A percentile compares a stretch with the other conserved stretches of the same genome.
These are phyloP conservation scores for Mallotus villosus DNA, from an alignment of 2,797 vertebrate genomes.

Conservation along the genomic window DNA sequence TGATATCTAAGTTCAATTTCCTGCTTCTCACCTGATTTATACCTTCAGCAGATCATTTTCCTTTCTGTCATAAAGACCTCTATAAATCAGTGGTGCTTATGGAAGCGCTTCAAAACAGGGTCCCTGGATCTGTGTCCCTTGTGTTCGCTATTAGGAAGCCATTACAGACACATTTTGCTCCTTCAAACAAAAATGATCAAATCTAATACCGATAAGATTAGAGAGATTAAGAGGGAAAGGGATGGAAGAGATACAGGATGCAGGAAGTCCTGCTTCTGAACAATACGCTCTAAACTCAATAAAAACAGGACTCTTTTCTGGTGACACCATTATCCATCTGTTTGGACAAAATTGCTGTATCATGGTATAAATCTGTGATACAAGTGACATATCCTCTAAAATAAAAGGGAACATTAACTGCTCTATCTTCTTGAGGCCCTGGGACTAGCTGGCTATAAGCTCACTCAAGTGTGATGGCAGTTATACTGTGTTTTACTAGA, in stretches of 20 bases:
- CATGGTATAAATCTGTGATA: conserved; percentile 99
- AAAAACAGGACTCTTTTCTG: conserved; percentile 93
- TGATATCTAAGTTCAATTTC: conserved; percentile 99
- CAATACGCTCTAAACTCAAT: conserved; percentile 99
- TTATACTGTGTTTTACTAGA: conserved; percentile 99
- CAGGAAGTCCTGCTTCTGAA: conserved; percentile 88
- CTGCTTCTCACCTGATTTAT: conserved; percentile 99
- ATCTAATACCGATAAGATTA: conserved; percentile 99
- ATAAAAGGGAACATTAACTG: conserved; percentile 99
- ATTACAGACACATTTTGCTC: conserved; percentile 99
- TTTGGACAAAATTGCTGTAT: conserved; percentile 99
- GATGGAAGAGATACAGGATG: conserved; percentile 88
- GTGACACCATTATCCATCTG: conserved; percentile 99
- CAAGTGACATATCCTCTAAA: conserved; percentile 99
- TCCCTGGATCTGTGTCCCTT: conserved; percentile 94
- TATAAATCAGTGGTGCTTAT: conserved; percentile 99
- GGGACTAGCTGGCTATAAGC: conserved; percentile 99
- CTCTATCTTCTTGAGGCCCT: conserved; percentile 99
- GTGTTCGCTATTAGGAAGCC: conserved; percentile 99
- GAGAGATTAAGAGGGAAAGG: conserved; percentile 98
- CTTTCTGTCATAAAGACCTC: conserved; percentile 99
- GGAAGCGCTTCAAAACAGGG: conserved; percentile 89
- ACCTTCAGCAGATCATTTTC: conserved; percentile 99
- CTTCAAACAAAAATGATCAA: conserved; percentile 99
- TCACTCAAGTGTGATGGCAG: conserved; percentile 99